A percentile compares a stretch with the other conserved stretches of the same genome.
These are phyloP conservation scores for Chloroclystis v-ata DNA, from an alignment of 2,888 invertebrate genomes.

Conservation along the genomic window DNA sequence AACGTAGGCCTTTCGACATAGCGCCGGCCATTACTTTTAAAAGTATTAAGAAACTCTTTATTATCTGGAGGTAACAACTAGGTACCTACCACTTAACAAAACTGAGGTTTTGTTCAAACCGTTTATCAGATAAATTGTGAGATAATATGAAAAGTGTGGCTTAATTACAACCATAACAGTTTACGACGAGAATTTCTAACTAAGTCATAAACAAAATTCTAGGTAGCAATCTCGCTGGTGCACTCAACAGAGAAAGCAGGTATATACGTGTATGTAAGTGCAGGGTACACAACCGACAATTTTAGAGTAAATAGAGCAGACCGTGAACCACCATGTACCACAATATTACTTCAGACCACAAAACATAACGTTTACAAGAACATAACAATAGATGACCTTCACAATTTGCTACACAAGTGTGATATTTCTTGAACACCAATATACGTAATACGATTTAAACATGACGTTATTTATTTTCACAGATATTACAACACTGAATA, in stretches of 20 bases:
- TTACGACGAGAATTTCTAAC: slow-evolving; percentile 25
- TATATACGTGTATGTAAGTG: slow-evolving; percentile 44
- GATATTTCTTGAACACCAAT: slow-evolving; percentile 44
- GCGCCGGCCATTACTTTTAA: slow-evolving; percentile 22
- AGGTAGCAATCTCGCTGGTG: slow-evolving; percentile 29
- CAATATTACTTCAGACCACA: slow-evolving; percentile 21
- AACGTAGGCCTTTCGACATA: slow-evolving; percentile 46
- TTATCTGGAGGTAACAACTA: too few species aligned
- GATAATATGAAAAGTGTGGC: slow-evolving; percentile 23
- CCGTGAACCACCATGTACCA: slow-evolving; percentile 38
- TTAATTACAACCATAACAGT: slow-evolving; percentile 19
- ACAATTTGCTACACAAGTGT: slow-evolving; percentile 38
- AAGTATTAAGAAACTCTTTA: slow-evolving; percentile 42
- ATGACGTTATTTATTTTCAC: slow-evolving; percentile 31
- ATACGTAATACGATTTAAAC: slow-evolving; percentile 26
- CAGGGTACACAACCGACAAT: slow-evolving; percentile 48
- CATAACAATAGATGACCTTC: slow-evolving; percentile 64
- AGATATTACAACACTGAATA: slow-evolving; percentile 14
- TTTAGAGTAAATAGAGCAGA: slow-evolving; percentile 54
- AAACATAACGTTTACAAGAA: slow-evolving; percentile 23
- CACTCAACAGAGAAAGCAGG: slow-evolving; percentile 51
- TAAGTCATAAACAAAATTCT: slow-evolving; percentile 36
- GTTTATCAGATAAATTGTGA: slow-evolving; percentile 25
- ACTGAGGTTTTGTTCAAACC: slow-evolving; percentile 31
- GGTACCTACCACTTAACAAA: neutral